Evolutionary conservation across 2,113 vertebrate genomes (phyloP).

Genomic region (Hydrochoerus hydrochaeris): DNA sequence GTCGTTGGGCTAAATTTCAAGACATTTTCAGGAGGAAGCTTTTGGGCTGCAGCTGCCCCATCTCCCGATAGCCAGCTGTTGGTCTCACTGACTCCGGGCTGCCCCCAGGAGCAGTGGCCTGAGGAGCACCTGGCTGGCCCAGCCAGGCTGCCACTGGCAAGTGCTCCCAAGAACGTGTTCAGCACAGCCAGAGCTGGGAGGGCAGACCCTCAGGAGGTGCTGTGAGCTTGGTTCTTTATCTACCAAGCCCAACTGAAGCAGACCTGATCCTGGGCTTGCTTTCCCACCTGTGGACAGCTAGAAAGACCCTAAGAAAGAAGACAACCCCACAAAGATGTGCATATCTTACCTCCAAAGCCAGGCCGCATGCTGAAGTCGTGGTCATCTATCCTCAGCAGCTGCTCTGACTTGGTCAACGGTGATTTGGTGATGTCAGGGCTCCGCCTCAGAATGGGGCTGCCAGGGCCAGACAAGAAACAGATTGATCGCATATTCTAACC

Average conservation of each 20-base stretch:
- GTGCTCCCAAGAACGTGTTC: not conserved
- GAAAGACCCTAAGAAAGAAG: not conserved
- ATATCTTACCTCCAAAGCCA: conserved; percentile 94
- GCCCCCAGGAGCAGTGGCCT: not conserved
- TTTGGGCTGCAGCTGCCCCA: not conserved
- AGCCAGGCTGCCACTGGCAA: not conserved
- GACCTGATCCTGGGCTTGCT: not conserved
- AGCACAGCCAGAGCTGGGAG: not conserved
- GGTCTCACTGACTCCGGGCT: not conserved
- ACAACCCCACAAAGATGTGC: accelerated
- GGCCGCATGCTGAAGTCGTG: conserved; percentile 99
- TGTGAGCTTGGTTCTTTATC: not conserved
- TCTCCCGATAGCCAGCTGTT: not conserved
- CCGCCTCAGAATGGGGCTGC: conserved; percentile 93
- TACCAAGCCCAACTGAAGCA: not conserved
- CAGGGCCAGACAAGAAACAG: conserved; percentile 29
- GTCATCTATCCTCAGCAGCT: conserved; percentile 97
- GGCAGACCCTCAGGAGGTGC: not conserved
- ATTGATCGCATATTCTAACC: not conserved
- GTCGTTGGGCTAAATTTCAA: not conserved
- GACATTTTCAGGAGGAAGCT: not conserved
- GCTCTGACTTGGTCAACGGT: conserved; percentile 96
- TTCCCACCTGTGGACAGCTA: not conserved
- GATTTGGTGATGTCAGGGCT: conserved; percentile 98
- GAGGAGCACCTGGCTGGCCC: not conserved